phyloP scores from a whole-genome alignment of 2,888 invertebrate species.

The Anorthoa munda region DNA sequence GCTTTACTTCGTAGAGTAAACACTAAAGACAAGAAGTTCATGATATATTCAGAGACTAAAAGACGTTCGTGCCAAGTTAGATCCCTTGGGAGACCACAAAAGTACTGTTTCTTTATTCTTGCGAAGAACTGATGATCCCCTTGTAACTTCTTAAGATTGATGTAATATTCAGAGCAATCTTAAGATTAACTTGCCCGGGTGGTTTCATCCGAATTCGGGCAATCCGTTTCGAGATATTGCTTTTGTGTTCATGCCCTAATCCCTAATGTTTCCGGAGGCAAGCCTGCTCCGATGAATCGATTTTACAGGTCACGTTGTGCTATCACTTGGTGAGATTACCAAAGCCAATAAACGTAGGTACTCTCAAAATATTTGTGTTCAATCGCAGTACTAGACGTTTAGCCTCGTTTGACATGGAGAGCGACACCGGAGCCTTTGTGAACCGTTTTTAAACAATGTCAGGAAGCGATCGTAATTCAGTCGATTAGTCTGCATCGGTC shows the following conservation, averaged over 20 bases:
- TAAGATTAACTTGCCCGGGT: constrained; percentile 30
- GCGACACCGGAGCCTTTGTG: constrained; percentile 71
- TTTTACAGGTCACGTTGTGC: constrained; percentile 48
- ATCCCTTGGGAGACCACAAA: constrained; percentile 35
- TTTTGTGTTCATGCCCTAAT: constrained; percentile 16
- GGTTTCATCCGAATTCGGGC: constrained; percentile 16
- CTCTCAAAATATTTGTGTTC: constrained; percentile 51
- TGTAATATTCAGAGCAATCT: constrained; percentile 52
- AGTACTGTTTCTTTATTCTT: constrained; percentile 37
- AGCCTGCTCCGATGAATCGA: constrained; percentile 43
- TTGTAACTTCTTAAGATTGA: constrained; percentile 46
- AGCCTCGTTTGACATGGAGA: constrained; percentile 53
- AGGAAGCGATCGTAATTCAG: constrained; percentile 79
- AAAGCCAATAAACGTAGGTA: constrained; percentile 23
- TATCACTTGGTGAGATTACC: constrained; percentile 36
- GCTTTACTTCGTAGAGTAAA: constrained; percentile 30
- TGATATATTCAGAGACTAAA: constrained; percentile 47
- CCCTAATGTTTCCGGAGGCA: constrained; percentile 26
- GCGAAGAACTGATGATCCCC: constrained; percentile 27
- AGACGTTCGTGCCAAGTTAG: constrained; percentile 37
- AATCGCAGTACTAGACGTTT: constrained; percentile 27
- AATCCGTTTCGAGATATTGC: constrained; percentile 29
- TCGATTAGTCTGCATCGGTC: constrained; percentile 71
- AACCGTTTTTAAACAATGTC: constrained; percentile 78
- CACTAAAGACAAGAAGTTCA: constrained; percentile 29